These are phyloP conservation scores for Clarias gariepinus DNA, from an alignment of 2,113 vertebrate genomes.

Conservation along the genomic window DNA sequence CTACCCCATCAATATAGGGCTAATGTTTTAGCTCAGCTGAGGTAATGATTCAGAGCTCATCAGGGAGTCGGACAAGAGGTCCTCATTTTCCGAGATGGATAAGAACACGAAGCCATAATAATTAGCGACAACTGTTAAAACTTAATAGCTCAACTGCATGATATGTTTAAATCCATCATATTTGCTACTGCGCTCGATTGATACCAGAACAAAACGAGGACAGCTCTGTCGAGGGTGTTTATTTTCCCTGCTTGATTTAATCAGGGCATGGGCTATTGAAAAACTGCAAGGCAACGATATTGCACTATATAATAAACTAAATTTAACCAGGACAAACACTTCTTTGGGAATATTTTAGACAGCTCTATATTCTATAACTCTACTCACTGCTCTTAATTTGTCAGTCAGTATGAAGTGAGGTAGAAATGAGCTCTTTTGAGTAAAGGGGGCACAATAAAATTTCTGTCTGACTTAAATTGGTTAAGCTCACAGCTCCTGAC, in stretches of 20 bases:
- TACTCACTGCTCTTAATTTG: slow-evolving; percentile 5
- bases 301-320: slow-evolving; percentile 26
- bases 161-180: neutral
- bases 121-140: neutral
- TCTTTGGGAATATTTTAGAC: slow-evolving; percentile 27
- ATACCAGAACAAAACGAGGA: neutral
- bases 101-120: neutral
- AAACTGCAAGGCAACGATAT: neutral
- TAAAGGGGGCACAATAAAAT: neutral
- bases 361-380: neutral
- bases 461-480: slow-evolving; percentile 23
- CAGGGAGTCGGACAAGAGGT: neutral
- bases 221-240: neutral
- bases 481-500: neutral
- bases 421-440: neutral
- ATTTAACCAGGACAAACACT: slow-evolving; percentile 26
- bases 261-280: slow-evolving; percentile 16
- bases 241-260: slow-evolving; percentile 23
- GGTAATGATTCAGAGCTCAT: slow-evolving; percentile 42
- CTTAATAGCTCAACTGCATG: neutral
- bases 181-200: neutral
- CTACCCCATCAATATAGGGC: slow-evolving; percentile 22
- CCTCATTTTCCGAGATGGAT: neutral
- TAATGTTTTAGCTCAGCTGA: slow-evolving; percentile 26
- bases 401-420: slow-evolving; percentile 17